Evolutionary conservation across 2,888 invertebrate species (phyloP), one percentile per base, ranked within the genome.

Genomic region (Phorcus lineatus): DNA sequence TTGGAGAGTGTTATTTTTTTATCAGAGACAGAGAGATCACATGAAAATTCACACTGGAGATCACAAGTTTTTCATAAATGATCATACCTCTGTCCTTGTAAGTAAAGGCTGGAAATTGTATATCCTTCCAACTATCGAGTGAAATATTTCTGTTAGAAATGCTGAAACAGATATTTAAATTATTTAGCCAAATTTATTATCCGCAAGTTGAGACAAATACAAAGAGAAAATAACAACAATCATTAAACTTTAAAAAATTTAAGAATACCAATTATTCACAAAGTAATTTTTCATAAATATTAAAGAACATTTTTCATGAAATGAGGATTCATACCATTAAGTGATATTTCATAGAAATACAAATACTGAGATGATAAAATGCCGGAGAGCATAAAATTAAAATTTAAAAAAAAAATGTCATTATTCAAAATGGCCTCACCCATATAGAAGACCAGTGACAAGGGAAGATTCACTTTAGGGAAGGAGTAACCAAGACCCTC

Each of bases 31-130:
- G 47, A 47, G 11, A 47, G 36, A 47, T 47, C 1, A 47, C 47
- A 47, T 47, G 47, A 13, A 47, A 11, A 11, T 47, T 13, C 4
- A 47, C 36, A 4, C 7, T 36, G 36, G 11, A 47, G 47, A 47
- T 47, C 11, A 47, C 47, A 47, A 47, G 47, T 47, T 47, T 11
- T 9, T 47, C 13, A 47, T 47, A 47, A 47, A 47, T 36, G 36
- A 36, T 62, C 84, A 66, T 83, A 92, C 92, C 91, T 94, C 94
- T 70, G 93, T 92, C 66, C 93, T 90, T n/a, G 93, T 93, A 16
- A 94, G 88, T 2, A 93, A 75, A 13, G 94, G 94, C 74, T 92
- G 90, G 82, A 93, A 92, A 84, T 92, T 92, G 85, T 92, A 91
- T 7, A 93, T 79, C 36, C 84, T 84, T 2, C 90, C 90, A 19